Evolutionary conservation across 2,888 invertebrate genomes (phyloP), one percentile per base, ranked within the genome.

Genomic region (Agrochola lota): DNA sequence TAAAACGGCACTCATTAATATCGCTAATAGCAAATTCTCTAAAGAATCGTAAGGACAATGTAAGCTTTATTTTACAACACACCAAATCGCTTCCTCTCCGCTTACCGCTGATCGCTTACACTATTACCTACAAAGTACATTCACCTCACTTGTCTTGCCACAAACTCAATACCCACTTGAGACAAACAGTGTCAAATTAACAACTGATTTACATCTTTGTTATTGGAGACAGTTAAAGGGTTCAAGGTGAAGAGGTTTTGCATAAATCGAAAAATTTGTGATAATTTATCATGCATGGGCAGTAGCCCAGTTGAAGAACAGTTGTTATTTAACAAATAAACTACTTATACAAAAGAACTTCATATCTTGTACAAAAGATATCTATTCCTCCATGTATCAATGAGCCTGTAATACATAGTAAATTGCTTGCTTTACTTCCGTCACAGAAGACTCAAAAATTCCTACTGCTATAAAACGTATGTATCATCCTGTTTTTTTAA

Each of bases 111-210:
- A 4, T 20, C 89, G 80, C 89, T 76, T 2, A 43, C 73, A 80
- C 40, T 84, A 43, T 64, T 2, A 78, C 64, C 76, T 73, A 79
- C 72, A 26, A 35, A 85, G 85, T 88, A 80, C 82, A 80, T 86
- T 80, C 78, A 89, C 86, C 86, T 93, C 90, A 35, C 40, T 90
- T 82, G 92, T 92, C 92, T 90, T 91, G 91, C 84, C 91, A 87
- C 68, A 85, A 92, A 90, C 93, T 92, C 86, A 80, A 89, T 92
- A 84, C 91, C 92, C 92, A 93, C 94, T 94, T 85, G 86, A 84
- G 88, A 88, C 88, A 71, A 78, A 78, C 52, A 66, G 72, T 89
- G 89, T 90, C 88, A 79, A 93, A 93, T 93, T 94, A 94, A 92
- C 91, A 85, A 86, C 90, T 90, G 90, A 92, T 93, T 88, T 86